Conservation (phyloP, 2,113 vertebrate species). For the Castor canadensis region DNA sequence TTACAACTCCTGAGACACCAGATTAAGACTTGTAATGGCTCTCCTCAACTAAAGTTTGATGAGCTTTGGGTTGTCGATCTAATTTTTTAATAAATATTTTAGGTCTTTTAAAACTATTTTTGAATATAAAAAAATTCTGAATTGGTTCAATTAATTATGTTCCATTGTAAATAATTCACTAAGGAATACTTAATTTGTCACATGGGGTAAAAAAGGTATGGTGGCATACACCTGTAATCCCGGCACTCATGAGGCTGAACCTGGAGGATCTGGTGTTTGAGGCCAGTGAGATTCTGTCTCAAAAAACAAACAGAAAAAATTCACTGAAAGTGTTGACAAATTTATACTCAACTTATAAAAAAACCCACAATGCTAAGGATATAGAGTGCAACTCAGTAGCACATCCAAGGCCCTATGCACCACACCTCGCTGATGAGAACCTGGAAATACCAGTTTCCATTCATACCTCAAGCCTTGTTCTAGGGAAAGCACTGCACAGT, state of each 20-base stretch:
- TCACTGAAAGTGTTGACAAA: neutral
- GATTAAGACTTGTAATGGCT: neutral
- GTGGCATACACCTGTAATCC: no score
- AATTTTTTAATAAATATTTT: conserved; percentile 21
- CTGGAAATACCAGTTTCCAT: conserved; percentile 49
- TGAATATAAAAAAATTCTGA: conserved; percentile 21
- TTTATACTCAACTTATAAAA: neutral
- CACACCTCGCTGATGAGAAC: neutral
- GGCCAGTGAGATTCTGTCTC: no score
- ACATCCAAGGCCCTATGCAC: neutral
- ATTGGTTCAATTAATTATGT: neutral
- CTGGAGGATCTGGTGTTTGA: no score
- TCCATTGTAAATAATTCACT: conserved; percentile 19
- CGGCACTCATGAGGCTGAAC: no score
- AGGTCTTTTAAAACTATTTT: neutral
- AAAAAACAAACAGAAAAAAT: no score
- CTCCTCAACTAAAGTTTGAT: neutral
- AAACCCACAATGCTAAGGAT: neutral
- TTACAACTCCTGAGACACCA: neutral
- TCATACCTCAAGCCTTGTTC: neutral
- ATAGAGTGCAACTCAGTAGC: neutral
- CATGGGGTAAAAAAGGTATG: neutral
- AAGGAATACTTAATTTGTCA: neutral
- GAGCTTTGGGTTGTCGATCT: neutral
- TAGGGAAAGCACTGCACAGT: neutral